phyloP scores from a whole-genome alignment of 1,140 invertebrate genomes.

The Drosophila hydei region DNA sequence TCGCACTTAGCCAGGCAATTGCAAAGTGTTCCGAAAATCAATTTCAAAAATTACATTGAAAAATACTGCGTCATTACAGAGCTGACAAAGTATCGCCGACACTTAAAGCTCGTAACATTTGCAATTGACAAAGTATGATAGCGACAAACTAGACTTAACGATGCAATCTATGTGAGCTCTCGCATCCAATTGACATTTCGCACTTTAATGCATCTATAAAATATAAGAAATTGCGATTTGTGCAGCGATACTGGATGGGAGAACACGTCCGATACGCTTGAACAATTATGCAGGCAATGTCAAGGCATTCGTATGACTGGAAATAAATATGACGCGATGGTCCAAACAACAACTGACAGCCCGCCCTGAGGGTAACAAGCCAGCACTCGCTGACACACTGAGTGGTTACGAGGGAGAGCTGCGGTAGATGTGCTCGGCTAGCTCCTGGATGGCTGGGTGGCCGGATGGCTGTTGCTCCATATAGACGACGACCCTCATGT shows the following conservation, averaged over 20 bases:
- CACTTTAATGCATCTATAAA: not conserved
- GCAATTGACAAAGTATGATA: no score
- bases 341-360: conserved; percentile 57
- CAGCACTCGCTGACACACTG: conserved; percentile 6
- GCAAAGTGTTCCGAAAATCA: conserved; percentile 2
- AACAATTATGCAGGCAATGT: conserved; percentile 60
- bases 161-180: no score
- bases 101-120: no score
- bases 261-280: conserved; percentile 32
- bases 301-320: conserved; percentile 31
- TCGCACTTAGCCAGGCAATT: conserved; percentile 25
- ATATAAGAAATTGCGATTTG: not conserved
- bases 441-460: no score
- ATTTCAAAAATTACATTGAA: not conserved
- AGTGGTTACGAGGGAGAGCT: not conserved
- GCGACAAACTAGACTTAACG: not conserved
- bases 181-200: not conserved
- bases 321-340: conserved; percentile 63
- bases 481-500: conserved; percentile 52
- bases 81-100: no score
- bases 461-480: not conserved
- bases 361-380: not conserved
- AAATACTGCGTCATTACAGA: no score
- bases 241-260: not conserved
- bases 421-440: not conserved